A percentile compares a stretch with the other conserved stretches of the same genome.
Conservation (phyloP, 2,797 vertebrate genomes). For the Scleropages formosus region DNA sequence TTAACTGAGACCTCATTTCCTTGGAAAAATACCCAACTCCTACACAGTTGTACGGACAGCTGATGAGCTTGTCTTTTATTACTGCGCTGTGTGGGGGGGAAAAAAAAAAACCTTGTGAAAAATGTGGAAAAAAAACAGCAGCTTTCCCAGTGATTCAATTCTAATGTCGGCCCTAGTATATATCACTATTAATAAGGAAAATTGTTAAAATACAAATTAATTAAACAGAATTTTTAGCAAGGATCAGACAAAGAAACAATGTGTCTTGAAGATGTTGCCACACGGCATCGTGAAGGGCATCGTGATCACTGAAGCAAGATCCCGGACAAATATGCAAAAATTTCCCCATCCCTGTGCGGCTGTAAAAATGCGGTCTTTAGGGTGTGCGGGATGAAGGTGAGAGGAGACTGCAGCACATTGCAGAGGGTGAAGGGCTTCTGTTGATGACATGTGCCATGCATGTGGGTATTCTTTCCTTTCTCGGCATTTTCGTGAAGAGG, state of each 20-base stretch:
- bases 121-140: no score
- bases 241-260: conserved; percentile 17
- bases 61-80: background rate
- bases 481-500: conserved; percentile 62
- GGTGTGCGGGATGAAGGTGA: conserved; percentile 41
- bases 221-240: background rate
- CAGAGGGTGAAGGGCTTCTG: conserved; percentile 7
- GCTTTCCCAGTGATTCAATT: conserved; percentile 2
- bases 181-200: background rate
- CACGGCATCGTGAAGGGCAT: background rate
- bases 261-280: conserved; percentile 21
- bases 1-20: background rate
- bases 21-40: background rate
- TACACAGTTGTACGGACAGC: background rate
- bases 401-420: conserved; percentile 5
- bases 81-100: background rate
- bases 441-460: conserved; percentile 37
- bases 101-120: no score
- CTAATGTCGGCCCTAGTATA: no score
- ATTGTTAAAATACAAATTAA: background rate
- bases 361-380: conserved; percentile 22
- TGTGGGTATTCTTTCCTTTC: conserved; percentile 50
- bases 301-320: conserved; percentile 1
- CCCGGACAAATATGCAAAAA: conserved; percentile 22
- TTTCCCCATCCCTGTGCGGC: conserved; percentile 16